Evolutionary conservation across 37 sponge, comb jelly and placozoan genomes (phyloP), one percentile per base, ranked within the genome.

Genomic region (Agelas oroides): DNA sequence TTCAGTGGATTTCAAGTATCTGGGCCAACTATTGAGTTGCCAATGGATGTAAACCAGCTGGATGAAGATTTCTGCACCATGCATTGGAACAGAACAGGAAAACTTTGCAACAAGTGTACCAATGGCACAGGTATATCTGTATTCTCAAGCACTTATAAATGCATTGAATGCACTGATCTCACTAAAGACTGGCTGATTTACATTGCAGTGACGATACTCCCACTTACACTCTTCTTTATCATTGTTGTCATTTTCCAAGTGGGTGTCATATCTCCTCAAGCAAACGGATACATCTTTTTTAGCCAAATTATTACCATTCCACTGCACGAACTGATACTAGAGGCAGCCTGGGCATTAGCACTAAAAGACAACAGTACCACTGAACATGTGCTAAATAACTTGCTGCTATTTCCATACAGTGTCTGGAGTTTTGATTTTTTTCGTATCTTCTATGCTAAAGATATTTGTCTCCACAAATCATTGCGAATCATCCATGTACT

Each of bases 371-470:
- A 64, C n/a, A 1, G 30, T 18, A 53, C 74, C 21, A 23, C 16
- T 23, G 11, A 12, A 11, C 27, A 73, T 53, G 14, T 5, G 15
- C 37, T 73, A 62, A 52, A 73, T 25, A 71, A 55, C 30, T 5
- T 71, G 8, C 30, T 78, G 1, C 1, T 70, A 16, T 25, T 20
- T 21, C 63, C 77, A 12, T 86, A 70, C 28, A 63, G 73, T 27
- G 62, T 86, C 1, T 86, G 86, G 86, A 78, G 46, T 24, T 46
- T 86, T 24, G 86, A 86, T 40, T 86, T 77, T 37, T 60, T 56
- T 33, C 59, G 39, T 20, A n/a, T n/a, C n/a, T n/a, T n/a, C n/a
- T n/a, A n/a, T n/a, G n/a, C n/a, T n/a, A n/a, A n/a, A n/a, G n/a
- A n/a, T n/a, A n/a, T n/a, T n/a, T n/a, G n/a, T n/a, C n/a, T n/a